Evolutionary conservation across 2,113 vertebrate species (phyloP).

Genomic region (Callipepla squamata): DNA sequence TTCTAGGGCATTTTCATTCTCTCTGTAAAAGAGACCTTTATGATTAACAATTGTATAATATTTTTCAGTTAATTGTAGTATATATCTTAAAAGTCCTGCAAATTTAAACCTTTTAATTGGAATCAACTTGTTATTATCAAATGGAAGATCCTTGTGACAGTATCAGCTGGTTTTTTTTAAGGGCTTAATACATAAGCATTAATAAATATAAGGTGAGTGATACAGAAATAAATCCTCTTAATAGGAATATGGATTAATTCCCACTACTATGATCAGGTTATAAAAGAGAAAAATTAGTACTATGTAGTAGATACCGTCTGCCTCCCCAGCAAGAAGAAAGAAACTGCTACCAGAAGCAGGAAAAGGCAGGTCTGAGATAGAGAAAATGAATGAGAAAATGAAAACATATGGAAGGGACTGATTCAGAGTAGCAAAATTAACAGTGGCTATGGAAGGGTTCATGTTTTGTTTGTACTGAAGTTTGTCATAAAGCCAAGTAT

Average conservation of each 20-base stretch:
- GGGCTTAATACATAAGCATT: neutral
- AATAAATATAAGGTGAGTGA: neutral
- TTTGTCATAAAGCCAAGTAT: neutral
- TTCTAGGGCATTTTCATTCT: neutral
- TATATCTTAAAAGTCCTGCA: neutral
- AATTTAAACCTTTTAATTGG: neutral
- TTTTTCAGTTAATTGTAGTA: neutral
- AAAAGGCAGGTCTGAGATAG: neutral
- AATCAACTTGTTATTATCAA: neutral
- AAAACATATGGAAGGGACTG: neutral
- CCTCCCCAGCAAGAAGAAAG: neutral
- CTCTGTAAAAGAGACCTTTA: neutral
- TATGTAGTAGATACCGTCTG: neutral
- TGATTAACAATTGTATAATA: neutral
- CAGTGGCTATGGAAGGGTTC: neutral
- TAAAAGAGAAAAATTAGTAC: neutral
- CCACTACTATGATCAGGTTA: neutral
- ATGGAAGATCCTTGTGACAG: neutral
- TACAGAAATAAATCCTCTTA: neutral
- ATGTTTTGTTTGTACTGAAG: neutral
- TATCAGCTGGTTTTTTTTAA: neutral
- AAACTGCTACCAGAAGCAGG: neutral
- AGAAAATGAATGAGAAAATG: neutral
- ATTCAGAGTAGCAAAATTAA: neutral
- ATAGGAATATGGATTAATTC: neutral